Evolutionary conservation across 2,888 invertebrate species (phyloP).

Genomic region (Drosophila paramelanica): DNA sequence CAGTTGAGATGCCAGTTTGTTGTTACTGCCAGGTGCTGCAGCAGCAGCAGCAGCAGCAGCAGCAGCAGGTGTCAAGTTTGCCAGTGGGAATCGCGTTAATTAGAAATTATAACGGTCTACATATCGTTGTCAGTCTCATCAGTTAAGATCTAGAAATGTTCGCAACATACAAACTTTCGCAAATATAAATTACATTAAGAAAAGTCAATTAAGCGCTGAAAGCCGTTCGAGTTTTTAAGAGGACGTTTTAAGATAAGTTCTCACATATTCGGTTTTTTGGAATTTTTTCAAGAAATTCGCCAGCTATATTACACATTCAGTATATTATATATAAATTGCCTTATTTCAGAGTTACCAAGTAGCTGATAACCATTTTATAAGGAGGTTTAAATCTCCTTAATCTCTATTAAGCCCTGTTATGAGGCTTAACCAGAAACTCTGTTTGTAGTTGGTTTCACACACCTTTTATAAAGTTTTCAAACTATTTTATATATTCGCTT

Average conservation of each 20-base stretch:
- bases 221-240: slow-evolving; percentile 11
- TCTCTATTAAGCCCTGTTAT: too few relatives aligned
- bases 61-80: slow-evolving; percentile 57
- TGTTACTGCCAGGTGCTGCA: slow-evolving; percentile 10
- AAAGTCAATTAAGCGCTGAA: slow-evolving; percentile 1
- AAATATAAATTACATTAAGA: neutral
- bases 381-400: too few relatives aligned
- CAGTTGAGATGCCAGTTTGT: slow-evolving; percentile 15
- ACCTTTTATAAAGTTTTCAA: too few relatives aligned
- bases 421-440: too few relatives aligned
- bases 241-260: slow-evolving; percentile 1
- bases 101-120: slow-evolving; percentile 63
- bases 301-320: too few relatives aligned
- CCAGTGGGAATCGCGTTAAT: slow-evolving; percentile 67
- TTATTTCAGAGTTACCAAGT: too few relatives aligned
- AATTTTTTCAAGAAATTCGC: too few relatives aligned
- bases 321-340: too few relatives aligned
- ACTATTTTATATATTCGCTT: too few relatives aligned
- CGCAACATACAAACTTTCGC: neutral
- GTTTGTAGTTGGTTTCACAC: neutral
- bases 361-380: neutral
- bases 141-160: slow-evolving; percentile 32
- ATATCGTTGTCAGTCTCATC: slow-evolving; percentile 49
- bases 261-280: neutral
- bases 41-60: slow-evolving; percentile 18